These are phyloP conservation scores for Melieria omissa DNA, from an alignment of 2,888 invertebrate genomes.

Conservation along the genomic window DNA sequence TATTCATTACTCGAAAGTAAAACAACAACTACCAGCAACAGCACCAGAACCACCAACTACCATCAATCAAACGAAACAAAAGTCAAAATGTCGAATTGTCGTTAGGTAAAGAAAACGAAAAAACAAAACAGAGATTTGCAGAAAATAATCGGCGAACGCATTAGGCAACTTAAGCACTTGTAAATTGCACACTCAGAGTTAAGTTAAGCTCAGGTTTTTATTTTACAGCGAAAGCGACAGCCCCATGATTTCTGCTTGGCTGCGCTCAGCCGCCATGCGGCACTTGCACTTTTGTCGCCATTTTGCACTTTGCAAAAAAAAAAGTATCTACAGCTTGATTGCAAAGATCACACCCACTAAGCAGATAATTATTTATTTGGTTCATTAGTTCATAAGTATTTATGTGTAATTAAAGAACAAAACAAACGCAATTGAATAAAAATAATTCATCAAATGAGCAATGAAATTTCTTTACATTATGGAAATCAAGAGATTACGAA, in stretches of 20 bases:
- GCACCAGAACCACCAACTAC: too few species aligned
- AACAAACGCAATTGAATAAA: constrained; percentile 57
- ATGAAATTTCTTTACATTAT: background rate
- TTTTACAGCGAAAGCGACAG: background rate
- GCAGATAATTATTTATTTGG: constrained; percentile 45
- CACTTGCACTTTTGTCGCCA: too few species aligned
- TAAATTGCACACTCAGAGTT: constrained; percentile 10
- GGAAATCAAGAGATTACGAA: too few species aligned
- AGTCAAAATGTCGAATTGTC: too few species aligned
- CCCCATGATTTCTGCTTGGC: too few species aligned
- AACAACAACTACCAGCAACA: background rate
- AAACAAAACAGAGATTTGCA: too few species aligned
- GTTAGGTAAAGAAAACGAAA: too few species aligned
- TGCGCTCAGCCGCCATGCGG: too few species aligned
- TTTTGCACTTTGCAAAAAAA: too few species aligned
- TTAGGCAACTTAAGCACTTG: background rate
- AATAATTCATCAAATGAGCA: constrained; percentile 56
- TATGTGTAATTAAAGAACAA: constrained; percentile 47
- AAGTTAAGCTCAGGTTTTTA: constrained; percentile 38
- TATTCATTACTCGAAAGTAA: background rate
- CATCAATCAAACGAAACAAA: too few species aligned
- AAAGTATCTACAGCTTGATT: constrained; percentile 1
- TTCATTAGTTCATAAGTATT: constrained; percentile 55
- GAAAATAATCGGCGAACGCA: too few species aligned
- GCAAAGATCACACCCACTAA: constrained; percentile 15